Conservation (phyloP, 2,797 vertebrate genomes). For the Schizopygopsis malacanthus region DNA sequence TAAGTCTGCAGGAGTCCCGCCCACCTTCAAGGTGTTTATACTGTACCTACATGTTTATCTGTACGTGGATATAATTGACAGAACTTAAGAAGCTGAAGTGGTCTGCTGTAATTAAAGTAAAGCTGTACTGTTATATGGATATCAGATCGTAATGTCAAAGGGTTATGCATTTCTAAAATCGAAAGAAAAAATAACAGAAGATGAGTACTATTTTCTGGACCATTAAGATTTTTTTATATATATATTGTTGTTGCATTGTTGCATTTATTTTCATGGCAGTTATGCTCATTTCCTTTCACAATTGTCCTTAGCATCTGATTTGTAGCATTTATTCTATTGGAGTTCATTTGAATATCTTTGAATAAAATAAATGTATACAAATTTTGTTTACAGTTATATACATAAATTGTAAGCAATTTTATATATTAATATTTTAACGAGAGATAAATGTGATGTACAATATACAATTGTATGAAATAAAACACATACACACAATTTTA, state of each 20-base stretch:
- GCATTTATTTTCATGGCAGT: not conserved
- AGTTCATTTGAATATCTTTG: not conserved
- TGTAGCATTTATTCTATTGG: not conserved
- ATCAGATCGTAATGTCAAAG: not conserved
- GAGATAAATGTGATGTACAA: no score
- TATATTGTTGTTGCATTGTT: not conserved
- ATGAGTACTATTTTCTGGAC: not conserved
- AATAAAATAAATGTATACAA: not conserved
- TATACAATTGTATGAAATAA: no score
- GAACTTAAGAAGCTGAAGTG: not conserved
- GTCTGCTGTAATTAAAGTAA: not conserved
- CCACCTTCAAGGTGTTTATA: constrained; percentile 57
- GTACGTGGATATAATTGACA: not conserved
- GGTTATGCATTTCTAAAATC: not conserved
- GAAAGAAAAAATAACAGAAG: not conserved
- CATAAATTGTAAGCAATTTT: no score
- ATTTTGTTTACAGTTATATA: not conserved
- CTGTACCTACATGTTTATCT: not conserved
- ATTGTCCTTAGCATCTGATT: not conserved
- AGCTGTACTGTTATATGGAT: not conserved
- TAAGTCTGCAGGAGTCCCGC: constrained; percentile 42
- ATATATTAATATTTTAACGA: no score
- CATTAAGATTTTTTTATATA: not conserved
- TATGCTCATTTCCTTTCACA: not conserved
- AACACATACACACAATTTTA: no score